Conservation (phyloP, 2,797 vertebrate genomes). For the Apodemus agrarius region DNA sequence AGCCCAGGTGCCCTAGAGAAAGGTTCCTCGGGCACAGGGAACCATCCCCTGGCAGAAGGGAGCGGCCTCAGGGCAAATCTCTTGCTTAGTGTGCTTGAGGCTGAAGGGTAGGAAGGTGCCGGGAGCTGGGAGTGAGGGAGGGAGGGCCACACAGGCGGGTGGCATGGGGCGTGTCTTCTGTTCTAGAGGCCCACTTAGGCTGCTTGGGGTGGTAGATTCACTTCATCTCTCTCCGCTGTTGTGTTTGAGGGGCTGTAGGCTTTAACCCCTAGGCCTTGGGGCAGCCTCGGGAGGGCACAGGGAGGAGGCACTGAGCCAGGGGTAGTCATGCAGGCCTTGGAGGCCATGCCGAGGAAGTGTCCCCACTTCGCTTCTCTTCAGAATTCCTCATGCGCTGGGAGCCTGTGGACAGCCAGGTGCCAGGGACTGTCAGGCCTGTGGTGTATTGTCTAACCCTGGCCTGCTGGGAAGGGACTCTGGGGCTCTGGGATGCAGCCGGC, state of each 20-base stretch:
- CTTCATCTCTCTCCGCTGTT: not conserved
- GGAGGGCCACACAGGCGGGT: not conserved
- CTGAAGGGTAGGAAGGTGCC: not conserved
- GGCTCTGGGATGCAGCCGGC: not conserved
- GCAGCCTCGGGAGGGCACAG: not conserved
- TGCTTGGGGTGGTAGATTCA: rapidly evolving
- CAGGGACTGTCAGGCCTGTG: not conserved
- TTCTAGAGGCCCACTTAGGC: not conserved
- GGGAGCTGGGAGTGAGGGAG: not conserved
- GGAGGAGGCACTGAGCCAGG: too few species aligned
- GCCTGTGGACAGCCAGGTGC: not conserved
- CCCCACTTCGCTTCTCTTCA: not conserved
- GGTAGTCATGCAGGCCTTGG: not conserved
- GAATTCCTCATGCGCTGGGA: not conserved
- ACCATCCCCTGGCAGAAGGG: not conserved
- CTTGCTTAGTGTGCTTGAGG: not conserved
- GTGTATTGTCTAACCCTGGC: not conserved
- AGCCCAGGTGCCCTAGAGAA: not conserved
- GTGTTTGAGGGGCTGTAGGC: not conserved
- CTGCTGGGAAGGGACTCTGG: not conserved
- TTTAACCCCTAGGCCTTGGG: not conserved
- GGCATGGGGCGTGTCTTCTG: not conserved
- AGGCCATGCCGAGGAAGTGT: not conserved
- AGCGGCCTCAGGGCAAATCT: not conserved
- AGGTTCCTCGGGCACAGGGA: not conserved